A percentile compares a stretch with the other conserved stretches of the same genome.
Evolutionary conservation across 2,113 vertebrate genomes (phyloP).

Genomic region (Spermophilus dauricus): DNA sequence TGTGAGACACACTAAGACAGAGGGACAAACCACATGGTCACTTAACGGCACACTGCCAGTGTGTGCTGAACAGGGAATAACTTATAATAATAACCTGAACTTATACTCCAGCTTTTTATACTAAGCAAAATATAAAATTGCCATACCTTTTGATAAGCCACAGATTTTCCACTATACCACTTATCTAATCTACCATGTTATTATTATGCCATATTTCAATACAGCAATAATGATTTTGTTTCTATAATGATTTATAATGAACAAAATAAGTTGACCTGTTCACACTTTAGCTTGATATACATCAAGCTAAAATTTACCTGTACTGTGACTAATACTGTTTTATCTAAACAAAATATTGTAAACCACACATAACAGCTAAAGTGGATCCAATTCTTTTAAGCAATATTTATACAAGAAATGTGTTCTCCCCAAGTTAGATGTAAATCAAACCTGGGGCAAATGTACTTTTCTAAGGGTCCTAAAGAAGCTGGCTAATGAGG

Average conservation of each 20-base stretch:
- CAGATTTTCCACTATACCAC: accelerated
- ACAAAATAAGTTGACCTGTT: background rate
- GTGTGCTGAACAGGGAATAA: background rate
- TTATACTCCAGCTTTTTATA: background rate
- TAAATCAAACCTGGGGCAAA: background rate
- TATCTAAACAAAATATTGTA: background rate
- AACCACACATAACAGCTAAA: background rate
- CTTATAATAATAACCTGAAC: background rate
- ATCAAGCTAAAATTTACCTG: constrained; percentile 9
- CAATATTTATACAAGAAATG: background rate
- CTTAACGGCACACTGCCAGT: background rate
- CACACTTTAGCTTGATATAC: background rate
- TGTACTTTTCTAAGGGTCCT: accelerated
- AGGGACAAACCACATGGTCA: background rate
- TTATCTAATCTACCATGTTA: too few relatives aligned
- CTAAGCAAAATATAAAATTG: background rate
- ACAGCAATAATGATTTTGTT: background rate
- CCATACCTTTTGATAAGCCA: background rate
- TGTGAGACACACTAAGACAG: too few relatives aligned
- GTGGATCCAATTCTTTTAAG: background rate
- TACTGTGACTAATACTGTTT: background rate
- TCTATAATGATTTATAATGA: background rate
- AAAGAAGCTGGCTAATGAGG: background rate
- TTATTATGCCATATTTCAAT: background rate
- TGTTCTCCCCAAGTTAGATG: accelerated